Percentiles rank a stretch among this genome's conserved stretches.
phyloP scores from a whole-genome alignment of 35 echinoderm and acorn worm species.

The Strongylocentrotus purpuratus region DNA sequence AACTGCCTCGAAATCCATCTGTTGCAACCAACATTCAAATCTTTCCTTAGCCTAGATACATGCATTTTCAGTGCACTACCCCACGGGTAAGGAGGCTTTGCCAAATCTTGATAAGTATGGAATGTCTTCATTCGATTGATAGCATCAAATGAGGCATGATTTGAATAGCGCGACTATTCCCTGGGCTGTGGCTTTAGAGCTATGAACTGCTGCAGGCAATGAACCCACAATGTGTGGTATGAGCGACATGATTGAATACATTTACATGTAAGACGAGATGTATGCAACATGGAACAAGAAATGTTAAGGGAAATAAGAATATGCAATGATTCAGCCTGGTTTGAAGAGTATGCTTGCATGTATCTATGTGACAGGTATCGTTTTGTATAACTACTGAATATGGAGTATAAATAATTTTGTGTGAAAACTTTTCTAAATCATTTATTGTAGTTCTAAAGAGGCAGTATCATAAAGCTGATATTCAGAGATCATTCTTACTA shows the following conservation, averaged over 20 bases:
- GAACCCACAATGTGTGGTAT: neutral
- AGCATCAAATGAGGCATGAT: neutral
- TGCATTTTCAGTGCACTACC: neutral
- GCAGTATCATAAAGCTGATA: too few relatives aligned
- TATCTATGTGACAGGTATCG: too few relatives aligned
- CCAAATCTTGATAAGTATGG: constrained; percentile 9
- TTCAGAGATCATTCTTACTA: too few relatives aligned
- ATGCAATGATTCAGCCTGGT: too few relatives aligned
- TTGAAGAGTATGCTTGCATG: too few relatives aligned
- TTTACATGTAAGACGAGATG: neutral
- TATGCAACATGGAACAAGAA: neutral
- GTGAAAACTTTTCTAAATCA: too few relatives aligned
- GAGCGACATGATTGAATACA: neutral
- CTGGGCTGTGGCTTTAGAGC: neutral
- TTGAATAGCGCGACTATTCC: neutral
- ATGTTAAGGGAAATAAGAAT: too few relatives aligned
- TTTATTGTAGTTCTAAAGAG: too few relatives aligned
- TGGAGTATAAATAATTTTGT: too few relatives aligned
- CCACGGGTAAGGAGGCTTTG: neutral
- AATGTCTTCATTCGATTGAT: neutral
- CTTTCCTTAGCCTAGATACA: neutral
- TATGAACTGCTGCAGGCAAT: neutral
- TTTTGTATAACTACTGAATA: too few relatives aligned
- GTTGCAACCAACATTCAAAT: neutral
- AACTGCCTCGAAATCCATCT: neutral